Percentiles rank a stretch among this genome's conserved stretches.
Evolutionary conservation across 2,113 vertebrate genomes (phyloP).

Genomic region (Parus major): DNA sequence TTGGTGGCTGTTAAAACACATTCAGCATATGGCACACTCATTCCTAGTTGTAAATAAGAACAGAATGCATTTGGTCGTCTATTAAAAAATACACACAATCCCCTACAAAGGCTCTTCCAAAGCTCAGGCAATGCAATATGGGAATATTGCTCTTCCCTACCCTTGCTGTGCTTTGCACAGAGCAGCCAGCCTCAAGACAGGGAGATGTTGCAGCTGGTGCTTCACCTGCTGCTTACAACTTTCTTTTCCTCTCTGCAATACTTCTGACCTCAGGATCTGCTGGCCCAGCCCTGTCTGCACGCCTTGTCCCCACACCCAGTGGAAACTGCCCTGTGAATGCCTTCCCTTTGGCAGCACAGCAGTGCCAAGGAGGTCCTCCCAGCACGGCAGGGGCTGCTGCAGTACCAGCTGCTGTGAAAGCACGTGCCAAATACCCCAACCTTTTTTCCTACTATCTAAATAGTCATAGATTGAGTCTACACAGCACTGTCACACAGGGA

Average conservation of each 20-base stretch:
- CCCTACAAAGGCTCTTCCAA: not conserved
- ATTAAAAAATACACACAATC: not conserved
- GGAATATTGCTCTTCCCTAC: not conserved
- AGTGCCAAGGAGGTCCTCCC: not conserved
- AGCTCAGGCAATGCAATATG: not conserved
- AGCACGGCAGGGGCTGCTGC: rapidly evolving
- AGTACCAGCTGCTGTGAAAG: not conserved
- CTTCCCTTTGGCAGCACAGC: not conserved
- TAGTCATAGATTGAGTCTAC: not conserved
- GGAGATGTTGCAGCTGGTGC: not conserved
- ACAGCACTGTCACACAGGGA: not conserved
- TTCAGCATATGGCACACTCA: slow-evolving; percentile 3
- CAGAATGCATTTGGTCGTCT: not conserved
- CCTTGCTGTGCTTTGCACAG: not conserved
- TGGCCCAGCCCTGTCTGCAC: not conserved
- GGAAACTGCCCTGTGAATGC: not conserved
- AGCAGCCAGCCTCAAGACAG: not conserved
- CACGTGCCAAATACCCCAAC: rapidly evolving
- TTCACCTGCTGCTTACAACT: not conserved
- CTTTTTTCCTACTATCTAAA: not conserved
- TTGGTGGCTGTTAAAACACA: not conserved
- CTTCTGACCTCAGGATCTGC: not conserved
- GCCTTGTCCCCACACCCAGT: not conserved
- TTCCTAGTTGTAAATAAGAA: slow-evolving; percentile 49
- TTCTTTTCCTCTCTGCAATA: not conserved